Percentiles rank a stretch among this genome's conserved stretches.
phyloP scores from a whole-genome alignment of 2,888 invertebrate genomes.

The Branchinecta sandiegonensis region DNA sequence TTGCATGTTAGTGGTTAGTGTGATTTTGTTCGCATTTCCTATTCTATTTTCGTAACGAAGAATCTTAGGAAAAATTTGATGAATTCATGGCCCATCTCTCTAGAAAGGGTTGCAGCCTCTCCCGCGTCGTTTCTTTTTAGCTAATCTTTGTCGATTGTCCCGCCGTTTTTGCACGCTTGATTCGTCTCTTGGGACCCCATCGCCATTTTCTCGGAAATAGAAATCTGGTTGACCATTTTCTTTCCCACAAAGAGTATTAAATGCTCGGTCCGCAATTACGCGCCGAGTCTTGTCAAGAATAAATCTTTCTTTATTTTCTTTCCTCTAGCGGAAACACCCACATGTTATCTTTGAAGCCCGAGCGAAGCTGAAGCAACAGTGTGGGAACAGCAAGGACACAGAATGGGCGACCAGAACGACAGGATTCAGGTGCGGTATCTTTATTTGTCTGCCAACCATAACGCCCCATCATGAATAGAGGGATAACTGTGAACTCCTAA shows the following conservation, averaged over 20 bases:
- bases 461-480: slow-evolving; percentile 26
- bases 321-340: slow-evolving; percentile 76
- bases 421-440: slow-evolving; percentile 25
- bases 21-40: too few relatives aligned
- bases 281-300: not conserved
- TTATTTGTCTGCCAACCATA: slow-evolving; percentile 31
- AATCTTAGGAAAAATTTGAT: too few relatives aligned
- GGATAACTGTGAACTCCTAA: slow-evolving; percentile 22
- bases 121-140: too few relatives aligned
- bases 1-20: too few relatives aligned
- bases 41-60: too few relatives aligned
- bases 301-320: slow-evolving; percentile 16
- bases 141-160: too few relatives aligned
- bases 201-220: not conserved
- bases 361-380: slow-evolving; percentile 76
- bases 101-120: too few relatives aligned
- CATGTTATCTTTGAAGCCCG: slow-evolving; percentile 93
- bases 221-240: slow-evolving; percentile 2
- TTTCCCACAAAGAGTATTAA: not conserved
- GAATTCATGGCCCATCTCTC: too few relatives aligned
- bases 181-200: not conserved
- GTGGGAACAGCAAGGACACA: slow-evolving; percentile 63
- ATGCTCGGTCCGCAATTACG: not conserved
- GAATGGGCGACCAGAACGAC: slow-evolving; percentile 48
- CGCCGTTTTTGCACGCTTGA: not conserved